Conservation (phyloP, 1,140 invertebrate genomes). For the Apis dorsata region DNA sequence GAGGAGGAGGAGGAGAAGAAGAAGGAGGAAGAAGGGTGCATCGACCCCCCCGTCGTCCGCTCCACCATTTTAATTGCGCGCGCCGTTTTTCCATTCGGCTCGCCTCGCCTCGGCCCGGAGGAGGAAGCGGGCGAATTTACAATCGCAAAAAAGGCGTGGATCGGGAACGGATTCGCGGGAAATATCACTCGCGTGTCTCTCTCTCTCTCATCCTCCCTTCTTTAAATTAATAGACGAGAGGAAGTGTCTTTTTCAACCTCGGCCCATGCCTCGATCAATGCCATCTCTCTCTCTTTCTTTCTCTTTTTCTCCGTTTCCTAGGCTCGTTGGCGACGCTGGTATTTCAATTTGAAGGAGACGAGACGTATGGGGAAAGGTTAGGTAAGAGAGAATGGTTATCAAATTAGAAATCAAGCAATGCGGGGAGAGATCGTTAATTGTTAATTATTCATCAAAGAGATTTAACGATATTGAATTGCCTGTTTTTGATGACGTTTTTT, state of each 20-base stretch:
- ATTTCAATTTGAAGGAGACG: neutral
- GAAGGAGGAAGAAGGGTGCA: constrained; percentile 48
- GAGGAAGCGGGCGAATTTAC: constrained; percentile 65
- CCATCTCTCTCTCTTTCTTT: neutral
- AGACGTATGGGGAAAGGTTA: neutral
- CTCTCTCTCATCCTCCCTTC: too few species aligned
- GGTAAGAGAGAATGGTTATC: too few species aligned
- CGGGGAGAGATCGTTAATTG: too few species aligned
- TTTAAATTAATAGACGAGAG: constrained; percentile 25
- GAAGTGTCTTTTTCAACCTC: neutral
- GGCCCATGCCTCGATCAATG: constrained; percentile 10
- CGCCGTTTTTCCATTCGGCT: constrained; percentile 62
- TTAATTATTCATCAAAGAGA: too few species aligned
- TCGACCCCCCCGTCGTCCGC: constrained; percentile 55
- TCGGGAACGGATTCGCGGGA: constrained; percentile 15
- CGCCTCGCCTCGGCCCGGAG: neutral
- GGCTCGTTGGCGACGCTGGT: neutral
- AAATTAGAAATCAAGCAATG: too few species aligned
- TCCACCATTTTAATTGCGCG: constrained; percentile 71
- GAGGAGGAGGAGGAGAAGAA: constrained; percentile 9
- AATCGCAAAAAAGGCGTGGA: constrained; percentile 53
- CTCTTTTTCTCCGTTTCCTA: neutral
- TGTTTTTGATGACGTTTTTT: too few species aligned
- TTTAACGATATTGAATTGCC: too few species aligned
- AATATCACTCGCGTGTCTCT: constrained; percentile 21